Evolutionary conservation across 2,113 vertebrate genomes (phyloP).

Genomic region (Otis tarda): DNA sequence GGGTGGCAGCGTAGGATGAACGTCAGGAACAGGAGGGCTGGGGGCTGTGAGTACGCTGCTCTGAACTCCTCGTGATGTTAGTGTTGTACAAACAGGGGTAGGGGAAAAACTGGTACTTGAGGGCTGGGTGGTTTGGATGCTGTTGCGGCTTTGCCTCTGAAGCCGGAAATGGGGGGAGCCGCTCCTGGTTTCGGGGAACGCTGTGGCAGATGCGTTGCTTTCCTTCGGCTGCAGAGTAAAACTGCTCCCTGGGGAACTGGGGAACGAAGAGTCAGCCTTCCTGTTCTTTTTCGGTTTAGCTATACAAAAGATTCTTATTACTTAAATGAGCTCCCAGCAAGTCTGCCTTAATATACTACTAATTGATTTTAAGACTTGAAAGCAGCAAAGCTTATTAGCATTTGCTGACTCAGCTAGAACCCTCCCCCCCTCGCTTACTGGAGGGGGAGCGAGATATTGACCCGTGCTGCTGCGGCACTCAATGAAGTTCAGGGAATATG

Average conservation of each 20-base stretch:
- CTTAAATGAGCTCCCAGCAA: conserved; percentile 77
- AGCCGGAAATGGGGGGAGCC: background rate
- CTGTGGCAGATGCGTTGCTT: background rate
- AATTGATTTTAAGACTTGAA: conserved; percentile 82
- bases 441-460: conserved; percentile 39
- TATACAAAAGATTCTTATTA: conserved; percentile 75
- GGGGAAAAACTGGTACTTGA: accelerated
- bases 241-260: background rate
- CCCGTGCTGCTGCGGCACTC: conserved; percentile 53
- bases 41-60: background rate
- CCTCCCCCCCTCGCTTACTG: background rate
- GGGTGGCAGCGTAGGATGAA: accelerated
- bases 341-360: conserved; percentile 77
- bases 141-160: background rate
- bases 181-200: background rate
- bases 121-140: accelerated
- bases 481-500: conserved; percentile 66
- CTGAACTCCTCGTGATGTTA: accelerated
- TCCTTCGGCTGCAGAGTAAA: background rate
- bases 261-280: background rate
- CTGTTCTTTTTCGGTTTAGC: conserved; percentile 44
- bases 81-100: accelerated
- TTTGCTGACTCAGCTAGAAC: conserved; percentile 77
- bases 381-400: conserved; percentile 75
- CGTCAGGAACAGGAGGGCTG: accelerated